These are phyloP conservation scores for Hippocampus mohnikei DNA, from an alignment of 2,113 vertebrate genomes.

Conservation along the genomic window DNA sequence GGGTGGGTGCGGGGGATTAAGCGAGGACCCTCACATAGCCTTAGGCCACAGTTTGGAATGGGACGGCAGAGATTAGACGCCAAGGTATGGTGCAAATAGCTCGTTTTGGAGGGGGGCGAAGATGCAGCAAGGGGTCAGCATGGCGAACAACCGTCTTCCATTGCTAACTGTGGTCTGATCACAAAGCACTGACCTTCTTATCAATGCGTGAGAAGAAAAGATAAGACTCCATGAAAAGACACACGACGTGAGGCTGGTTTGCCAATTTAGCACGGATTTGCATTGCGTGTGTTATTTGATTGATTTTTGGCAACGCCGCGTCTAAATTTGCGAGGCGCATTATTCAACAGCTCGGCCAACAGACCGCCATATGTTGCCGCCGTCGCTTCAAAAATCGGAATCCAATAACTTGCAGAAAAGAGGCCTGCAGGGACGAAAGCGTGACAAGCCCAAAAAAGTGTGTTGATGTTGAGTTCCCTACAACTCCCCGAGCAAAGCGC, in stretches of 20 bases:
- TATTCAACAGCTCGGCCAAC: slow-evolving; percentile 29
- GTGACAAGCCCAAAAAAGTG: slow-evolving; percentile 27
- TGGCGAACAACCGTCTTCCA: slow-evolving; percentile 14
- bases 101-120: slow-evolving; percentile 30
- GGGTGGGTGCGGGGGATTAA: slow-evolving; percentile 50
- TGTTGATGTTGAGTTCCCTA: slow-evolving; percentile 44
- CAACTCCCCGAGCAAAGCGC: slow-evolving; percentile 35
- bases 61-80: slow-evolving; percentile 67
- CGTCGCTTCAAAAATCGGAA: slow-evolving; percentile 25
- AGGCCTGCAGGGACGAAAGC: slow-evolving; percentile 34
- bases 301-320: slow-evolving; percentile 32
- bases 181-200: slow-evolving; percentile 24
- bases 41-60: slow-evolving; percentile 63
- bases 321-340: slow-evolving; percentile 41
- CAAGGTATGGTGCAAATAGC: slow-evolving; percentile 31
- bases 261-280: slow-evolving; percentile 12
- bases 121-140: slow-evolving; percentile 32
- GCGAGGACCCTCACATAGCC: slow-evolving; percentile 60
- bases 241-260: slow-evolving; percentile 7
- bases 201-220: slow-evolving; percentile 21
- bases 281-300: slow-evolving; percentile 29
- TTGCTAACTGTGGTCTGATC: slow-evolving; percentile 4
- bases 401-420: slow-evolving; percentile 48
- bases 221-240: slow-evolving; percentile 25
- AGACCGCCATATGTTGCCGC: slow-evolving; percentile 35